Base-by-base conservation (phyloP, 1,140 invertebrate genomes). In the Drosophila murphyi region DNA sequence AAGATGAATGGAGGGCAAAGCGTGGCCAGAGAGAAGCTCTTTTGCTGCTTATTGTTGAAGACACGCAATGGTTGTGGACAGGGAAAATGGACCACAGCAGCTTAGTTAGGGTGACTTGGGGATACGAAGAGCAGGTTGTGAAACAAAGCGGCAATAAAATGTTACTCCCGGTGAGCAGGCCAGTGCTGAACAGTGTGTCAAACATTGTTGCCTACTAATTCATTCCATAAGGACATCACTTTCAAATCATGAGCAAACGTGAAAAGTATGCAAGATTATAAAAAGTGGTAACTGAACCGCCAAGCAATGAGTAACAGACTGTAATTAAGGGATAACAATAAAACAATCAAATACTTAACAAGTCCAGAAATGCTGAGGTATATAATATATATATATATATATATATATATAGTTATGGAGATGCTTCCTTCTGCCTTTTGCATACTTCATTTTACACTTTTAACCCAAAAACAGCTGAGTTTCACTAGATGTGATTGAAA, bases 101-200 rank as follows among this genome's bases (percentile, higher is more conserved):
- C 47, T 34, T n/a, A 47, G 29, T 28, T 48, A 1, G 39, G 39
- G 3, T 8, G 34, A 29, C 10, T 63, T 55, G 10, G 31, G 59
- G 65, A 52, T 52, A 29, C 28, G 47, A 39, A 47, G 48, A 35
- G 47, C 12, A 61, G n/a, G 59, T n/a, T 10, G n/a, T 3, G 39
- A 4, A 63, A 64, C 54, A 71, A 68, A 60, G 63, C 41, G 41
- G 56, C 54, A 68, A 37, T 64, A 34, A 54, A 61, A 48, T 61
- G 41, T 61, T 47, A 10, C 3, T 43, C 20, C 20, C 20, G 20
- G 10, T 43, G 39, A 43, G 39, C 4, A 3, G 37, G 4, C 3
- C 34, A 41, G 57, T 62, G 51, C 41, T 51, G 71, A 8, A 8
- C 61, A 72, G 52, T 37, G 43, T 55, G 47, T 20, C 6, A 31